Conservation (phyloP, 2,888 invertebrate genomes). For the Hybos culiciformis region DNA sequence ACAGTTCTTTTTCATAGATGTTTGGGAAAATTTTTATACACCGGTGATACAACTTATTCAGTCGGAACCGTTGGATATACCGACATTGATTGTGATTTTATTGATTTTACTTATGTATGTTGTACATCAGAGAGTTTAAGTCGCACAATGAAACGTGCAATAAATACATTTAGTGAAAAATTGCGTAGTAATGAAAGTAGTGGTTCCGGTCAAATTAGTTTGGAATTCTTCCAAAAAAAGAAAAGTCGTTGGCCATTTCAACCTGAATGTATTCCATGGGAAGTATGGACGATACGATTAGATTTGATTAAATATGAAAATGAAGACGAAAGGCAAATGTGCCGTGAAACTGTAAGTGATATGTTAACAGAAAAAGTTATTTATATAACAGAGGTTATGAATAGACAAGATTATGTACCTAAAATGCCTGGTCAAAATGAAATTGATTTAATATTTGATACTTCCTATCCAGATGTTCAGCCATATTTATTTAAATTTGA, state of each 20-base stretch:
- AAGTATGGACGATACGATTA: constrained; percentile 91
- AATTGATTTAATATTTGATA: constrained; percentile 88
- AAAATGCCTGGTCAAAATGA: constrained; percentile 90
- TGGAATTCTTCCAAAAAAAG: constrained; percentile 91
- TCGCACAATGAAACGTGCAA: constrained; percentile 57
- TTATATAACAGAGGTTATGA: constrained; percentile 90
- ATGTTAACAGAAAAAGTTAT: constrained; percentile 84
- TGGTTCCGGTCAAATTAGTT: constrained; percentile 72
- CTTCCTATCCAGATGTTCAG: constrained; percentile 82
- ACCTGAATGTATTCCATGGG: constrained; percentile 92
- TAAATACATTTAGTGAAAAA: constrained; percentile 64
- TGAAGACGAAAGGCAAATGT: constrained; percentile 76
- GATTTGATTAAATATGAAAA: constrained; percentile 74
- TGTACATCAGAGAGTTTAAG: constrained; percentile 72
- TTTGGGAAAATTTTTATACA: constrained; percentile 86
- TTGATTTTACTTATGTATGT: constrained; percentile 94
- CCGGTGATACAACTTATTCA: constrained; percentile 86
- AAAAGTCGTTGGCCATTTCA: constrained; percentile 81
- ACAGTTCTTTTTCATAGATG: constrained; percentile 83
- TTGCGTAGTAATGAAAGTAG: constrained; percentile 58
- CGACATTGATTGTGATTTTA: constrained; percentile 95
- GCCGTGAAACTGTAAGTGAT: constrained; percentile 77
- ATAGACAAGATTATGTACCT: constrained; percentile 89
- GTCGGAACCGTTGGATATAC: constrained; percentile 91
- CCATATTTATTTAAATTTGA: constrained; percentile 92